Evolutionary conservation across 2,888 invertebrate genomes (phyloP).

Genomic region (Hyppa rectilinea): DNA sequence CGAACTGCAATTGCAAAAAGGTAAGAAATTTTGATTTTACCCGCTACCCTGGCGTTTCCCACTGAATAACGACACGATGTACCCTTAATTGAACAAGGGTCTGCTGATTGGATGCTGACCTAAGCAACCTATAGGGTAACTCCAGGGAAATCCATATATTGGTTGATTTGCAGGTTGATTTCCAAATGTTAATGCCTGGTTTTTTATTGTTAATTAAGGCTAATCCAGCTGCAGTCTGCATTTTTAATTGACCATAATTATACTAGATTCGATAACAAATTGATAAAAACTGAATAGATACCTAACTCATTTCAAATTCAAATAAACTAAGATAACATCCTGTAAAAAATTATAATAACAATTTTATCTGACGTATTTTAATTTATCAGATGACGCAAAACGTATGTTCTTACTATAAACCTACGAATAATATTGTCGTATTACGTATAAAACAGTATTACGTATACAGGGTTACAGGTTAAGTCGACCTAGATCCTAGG

Average conservation of each 20-base stretch:
- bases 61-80: too few species aligned
- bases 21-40: too few species aligned
- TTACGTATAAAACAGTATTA: too few species aligned
- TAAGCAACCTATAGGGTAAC: background rate
- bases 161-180: conserved; percentile 2
- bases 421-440: conserved; percentile 5
- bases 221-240: background rate
- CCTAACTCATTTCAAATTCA: conserved; percentile 1
- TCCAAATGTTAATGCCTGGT: background rate
- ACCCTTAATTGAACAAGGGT: conserved; percentile 19
- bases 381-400: conserved; percentile 47
- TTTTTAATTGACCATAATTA: background rate
- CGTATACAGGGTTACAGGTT: too few species aligned
- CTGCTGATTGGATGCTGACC: conserved; percentile 14
- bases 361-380: conserved; percentile 23
- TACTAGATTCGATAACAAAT: background rate
- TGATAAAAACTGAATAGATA: background rate
- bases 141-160: background rate
- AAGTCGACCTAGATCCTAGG: too few species aligned
- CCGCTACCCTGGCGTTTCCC: too few species aligned
- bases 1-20: too few species aligned
- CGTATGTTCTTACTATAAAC: conserved; percentile 8
- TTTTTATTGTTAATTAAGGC: background rate
- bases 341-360: conserved; percentile 1
- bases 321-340: background rate